Conservation (phyloP, 1,140 invertebrate species). For the Temnothorax curvispinosus region DNA sequence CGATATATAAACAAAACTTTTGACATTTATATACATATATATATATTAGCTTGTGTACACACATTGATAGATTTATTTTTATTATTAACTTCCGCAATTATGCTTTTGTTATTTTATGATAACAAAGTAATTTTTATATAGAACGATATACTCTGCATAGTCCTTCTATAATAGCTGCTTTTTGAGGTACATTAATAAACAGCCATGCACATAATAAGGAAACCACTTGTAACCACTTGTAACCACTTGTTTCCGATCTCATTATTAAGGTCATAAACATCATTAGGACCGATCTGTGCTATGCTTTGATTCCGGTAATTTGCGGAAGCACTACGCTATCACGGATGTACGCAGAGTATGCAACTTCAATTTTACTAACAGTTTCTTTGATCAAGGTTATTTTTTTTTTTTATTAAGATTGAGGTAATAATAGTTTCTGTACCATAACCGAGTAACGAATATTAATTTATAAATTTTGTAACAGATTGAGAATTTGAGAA, state of each 20-base stretch:
- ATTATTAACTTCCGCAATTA: background rate
- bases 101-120: background rate
- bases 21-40: background rate
- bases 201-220: background rate
- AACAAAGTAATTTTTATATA: background rate
- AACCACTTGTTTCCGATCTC: background rate
- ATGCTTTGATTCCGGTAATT: conserved; percentile 35
- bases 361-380: conserved; percentile 1
- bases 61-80: background rate
- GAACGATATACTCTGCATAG: background rate
- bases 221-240: no score
- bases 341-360: background rate
- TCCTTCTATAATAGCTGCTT: background rate
- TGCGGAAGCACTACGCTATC: background rate
- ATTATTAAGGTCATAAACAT: conserved; percentile 9
- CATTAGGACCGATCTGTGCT: conserved; percentile 41
- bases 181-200: background rate
- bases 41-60: background rate
- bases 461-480: background rate
- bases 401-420: background rate
- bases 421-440: background rate
- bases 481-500: background rate
- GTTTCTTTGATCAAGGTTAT: background rate
- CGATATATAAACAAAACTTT: background rate
- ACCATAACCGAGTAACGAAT: background rate